phyloP scores from a whole-genome alignment of 1,140 invertebrate species.

The Zaprionus ornatus region DNA sequence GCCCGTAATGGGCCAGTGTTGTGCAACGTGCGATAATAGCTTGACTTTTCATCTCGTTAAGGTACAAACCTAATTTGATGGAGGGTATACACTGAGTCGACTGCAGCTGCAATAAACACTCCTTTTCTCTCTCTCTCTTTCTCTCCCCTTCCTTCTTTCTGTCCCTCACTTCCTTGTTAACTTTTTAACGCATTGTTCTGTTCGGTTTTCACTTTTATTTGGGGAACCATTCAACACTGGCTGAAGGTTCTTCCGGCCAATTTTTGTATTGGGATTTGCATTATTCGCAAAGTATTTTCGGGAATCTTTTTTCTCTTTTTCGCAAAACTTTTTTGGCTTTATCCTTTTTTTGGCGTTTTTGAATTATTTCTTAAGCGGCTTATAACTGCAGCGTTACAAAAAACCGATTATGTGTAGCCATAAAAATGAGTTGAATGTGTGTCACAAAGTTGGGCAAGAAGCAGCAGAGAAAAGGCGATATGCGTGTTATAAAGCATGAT shows the following conservation, averaged over 20 bases:
- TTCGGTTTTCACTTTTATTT: neutral
- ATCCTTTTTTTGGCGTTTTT: constrained; percentile 34
- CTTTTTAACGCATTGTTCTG: neutral
- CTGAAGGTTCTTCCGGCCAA: neutral
- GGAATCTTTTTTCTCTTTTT: neutral
- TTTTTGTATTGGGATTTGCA: neutral
- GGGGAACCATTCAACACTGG: neutral
- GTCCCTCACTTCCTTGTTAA: neutral
- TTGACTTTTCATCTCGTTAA: neutral
- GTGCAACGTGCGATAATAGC: neutral
- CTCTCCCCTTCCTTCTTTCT: too few relatives aligned
- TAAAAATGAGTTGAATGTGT: constrained; percentile 1
- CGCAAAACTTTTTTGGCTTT: constrained; percentile 11
- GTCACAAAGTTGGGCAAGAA: neutral
- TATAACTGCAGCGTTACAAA: constrained; percentile 45
- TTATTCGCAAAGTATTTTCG: neutral
- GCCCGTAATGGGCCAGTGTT: neutral
- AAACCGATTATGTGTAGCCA: constrained; percentile 13
- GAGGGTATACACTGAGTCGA: neutral
- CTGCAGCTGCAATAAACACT: neutral
- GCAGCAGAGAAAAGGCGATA: neutral
- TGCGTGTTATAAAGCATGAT: neutral
- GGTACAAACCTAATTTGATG: neutral
- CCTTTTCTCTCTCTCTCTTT: too few relatives aligned
- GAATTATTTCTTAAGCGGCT: constrained; percentile 74